phyloP scores from a whole-genome alignment of 2,797 vertebrate species.

The Octomys mimax region DNA sequence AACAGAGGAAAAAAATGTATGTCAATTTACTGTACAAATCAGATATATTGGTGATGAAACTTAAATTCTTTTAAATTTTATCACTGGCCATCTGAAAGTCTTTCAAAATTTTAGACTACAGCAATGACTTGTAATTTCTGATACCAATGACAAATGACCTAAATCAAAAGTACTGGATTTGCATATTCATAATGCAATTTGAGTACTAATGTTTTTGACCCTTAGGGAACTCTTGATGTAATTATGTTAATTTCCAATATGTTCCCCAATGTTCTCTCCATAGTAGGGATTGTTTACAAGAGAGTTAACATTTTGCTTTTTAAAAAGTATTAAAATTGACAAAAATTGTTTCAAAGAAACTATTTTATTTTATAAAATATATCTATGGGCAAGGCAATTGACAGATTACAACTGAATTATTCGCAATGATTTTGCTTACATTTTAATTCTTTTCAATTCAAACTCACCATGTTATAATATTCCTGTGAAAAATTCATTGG shows the following conservation, averaged over 20 bases:
- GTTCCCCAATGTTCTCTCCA: conserved; percentile 73
- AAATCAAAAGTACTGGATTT: conserved; percentile 79
- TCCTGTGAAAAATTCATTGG: conserved; percentile 28
- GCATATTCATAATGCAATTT: conserved; percentile 83
- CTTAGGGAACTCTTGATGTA: conserved; percentile 80
- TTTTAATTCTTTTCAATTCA: conserved; percentile 60
- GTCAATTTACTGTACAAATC: not conserved
- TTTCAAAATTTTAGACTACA: conserved; percentile 58
- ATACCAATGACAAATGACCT: conserved; percentile 80
- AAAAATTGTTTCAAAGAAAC: conserved; percentile 37
- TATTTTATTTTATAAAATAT: conserved; percentile 55
- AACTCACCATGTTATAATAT: not conserved
- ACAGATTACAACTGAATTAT: conserved; percentile 49
- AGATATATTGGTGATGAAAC: not conserved
- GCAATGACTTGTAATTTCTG: conserved; percentile 55
- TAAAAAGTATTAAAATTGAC: conserved; percentile 70
- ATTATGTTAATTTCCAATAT: conserved; percentile 87
- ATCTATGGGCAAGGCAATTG: conserved; percentile 35
- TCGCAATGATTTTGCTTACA: conserved; percentile 22
- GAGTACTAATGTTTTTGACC: conserved; percentile 79
- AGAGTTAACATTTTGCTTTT: conserved; percentile 77
- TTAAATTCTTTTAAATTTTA: conserved; percentile 47
- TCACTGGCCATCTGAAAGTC: not conserved
- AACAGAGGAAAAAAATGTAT: not conserved
- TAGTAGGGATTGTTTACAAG: conserved; percentile 72